A percentile compares a stretch with the other conserved stretches of the same genome.
phyloP scores from a whole-genome alignment of 1,140 invertebrate genomes.

The Pseudomyrmex flavicornis region DNA sequence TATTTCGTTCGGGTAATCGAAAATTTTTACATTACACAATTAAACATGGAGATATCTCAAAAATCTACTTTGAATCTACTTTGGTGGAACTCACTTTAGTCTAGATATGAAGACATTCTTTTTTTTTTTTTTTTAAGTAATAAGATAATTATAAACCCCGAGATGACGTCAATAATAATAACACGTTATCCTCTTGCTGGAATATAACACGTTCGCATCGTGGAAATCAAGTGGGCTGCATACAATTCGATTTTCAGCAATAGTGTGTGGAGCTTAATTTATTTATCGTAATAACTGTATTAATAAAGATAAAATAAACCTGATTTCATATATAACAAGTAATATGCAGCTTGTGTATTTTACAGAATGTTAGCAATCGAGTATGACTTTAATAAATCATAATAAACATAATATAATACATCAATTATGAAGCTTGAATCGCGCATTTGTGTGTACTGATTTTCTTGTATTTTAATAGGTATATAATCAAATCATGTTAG shows the following conservation, averaged over 20 bases:
- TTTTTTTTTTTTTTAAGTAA: slow-evolving; percentile 5
- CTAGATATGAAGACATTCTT: slow-evolving; percentile 55
- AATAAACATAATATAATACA: slow-evolving; percentile 61
- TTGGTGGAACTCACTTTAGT: slow-evolving; percentile 66
- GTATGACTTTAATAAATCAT: slow-evolving; percentile 52
- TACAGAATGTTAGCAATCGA: slow-evolving; percentile 65
- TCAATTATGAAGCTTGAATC: slow-evolving; percentile 71
- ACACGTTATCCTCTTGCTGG: slow-evolving; percentile 77
- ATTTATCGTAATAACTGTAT: slow-evolving; percentile 50
- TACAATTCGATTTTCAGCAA: slow-evolving; percentile 54
- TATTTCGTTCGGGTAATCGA: slow-evolving; percentile 65
- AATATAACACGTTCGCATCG: slow-evolving; percentile 76
- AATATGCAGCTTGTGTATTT: slow-evolving; percentile 64
- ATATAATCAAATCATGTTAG: slow-evolving; percentile 43
- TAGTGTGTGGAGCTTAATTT: slow-evolving; percentile 31
- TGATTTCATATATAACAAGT: slow-evolving; percentile 50
- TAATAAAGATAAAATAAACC: slow-evolving; percentile 40
- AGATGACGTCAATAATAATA: slow-evolving; percentile 72
- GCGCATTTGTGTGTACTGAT: slow-evolving; percentile 34
- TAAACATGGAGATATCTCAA: slow-evolving; percentile 63
- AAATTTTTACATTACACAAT: slow-evolving; percentile 66
- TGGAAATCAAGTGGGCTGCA: slow-evolving; percentile 47
- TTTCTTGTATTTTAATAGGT: slow-evolving; percentile 36
- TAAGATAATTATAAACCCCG: slow-evolving; percentile 54
- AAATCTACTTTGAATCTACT: slow-evolving; percentile 60